Conservation (phyloP, 53 echinoderm and acorn worm genomes). For the Apostichopus leukothele region DNA sequence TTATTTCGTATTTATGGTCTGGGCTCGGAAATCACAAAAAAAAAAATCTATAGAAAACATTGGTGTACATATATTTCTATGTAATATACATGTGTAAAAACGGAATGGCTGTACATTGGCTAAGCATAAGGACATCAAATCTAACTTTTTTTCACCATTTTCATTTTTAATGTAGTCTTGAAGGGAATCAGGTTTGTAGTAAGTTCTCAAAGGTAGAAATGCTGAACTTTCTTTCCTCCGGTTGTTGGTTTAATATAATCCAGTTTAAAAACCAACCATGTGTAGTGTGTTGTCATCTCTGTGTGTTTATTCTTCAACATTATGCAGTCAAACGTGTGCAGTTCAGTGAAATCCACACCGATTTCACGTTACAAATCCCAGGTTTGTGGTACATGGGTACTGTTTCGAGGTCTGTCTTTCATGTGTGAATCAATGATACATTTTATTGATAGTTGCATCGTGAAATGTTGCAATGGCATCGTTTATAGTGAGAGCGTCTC, state of each 20-base stretch:
- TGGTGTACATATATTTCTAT: conserved; percentile 29
- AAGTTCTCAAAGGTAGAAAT: conserved; percentile 10
- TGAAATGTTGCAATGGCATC: no score
- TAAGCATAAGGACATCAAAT: conserved; percentile 23
- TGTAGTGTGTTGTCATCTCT: not conserved
- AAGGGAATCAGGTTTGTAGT: conserved; percentile 24
- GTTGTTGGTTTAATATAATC: conserved; percentile 42
- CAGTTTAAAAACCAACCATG: not conserved
- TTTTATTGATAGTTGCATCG: no score
- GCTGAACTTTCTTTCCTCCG: conserved; percentile 19
- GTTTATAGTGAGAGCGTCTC: no score
- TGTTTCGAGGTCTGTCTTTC: no score
- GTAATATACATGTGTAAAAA: conserved; percentile 45
- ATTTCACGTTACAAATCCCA: no score
- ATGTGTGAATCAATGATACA: no score
- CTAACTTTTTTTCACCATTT: conserved; percentile 45
- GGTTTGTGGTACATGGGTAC: no score
- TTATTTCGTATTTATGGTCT: conserved; percentile 41
- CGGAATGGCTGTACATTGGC: conserved; percentile 37
- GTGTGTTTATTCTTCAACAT: no score
- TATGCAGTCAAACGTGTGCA: no score
- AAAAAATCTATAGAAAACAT: conserved; percentile 13
- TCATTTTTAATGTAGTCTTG: conserved; percentile 25
- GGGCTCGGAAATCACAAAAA: conserved; percentile 25
- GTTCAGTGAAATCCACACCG: no score